phyloP scores from a whole-genome alignment of 30 jellyfish, hydroid and myxozoan species.

The Aurelia aurita region DNA sequence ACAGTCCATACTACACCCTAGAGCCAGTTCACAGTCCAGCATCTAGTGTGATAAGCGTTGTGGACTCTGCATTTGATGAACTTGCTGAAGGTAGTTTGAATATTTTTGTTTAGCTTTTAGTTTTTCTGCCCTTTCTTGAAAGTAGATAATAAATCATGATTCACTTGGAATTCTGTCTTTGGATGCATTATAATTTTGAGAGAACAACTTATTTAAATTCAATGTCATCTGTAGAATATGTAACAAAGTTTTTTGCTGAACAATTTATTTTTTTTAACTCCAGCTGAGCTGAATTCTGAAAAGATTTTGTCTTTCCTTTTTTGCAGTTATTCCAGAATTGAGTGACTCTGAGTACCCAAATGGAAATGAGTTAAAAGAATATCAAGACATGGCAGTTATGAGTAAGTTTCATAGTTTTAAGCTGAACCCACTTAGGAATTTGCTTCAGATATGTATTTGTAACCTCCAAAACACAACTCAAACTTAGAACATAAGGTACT shows the following conservation, averaged over 20 bases:
- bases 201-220: too few relatives aligned
- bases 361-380: conserved; percentile 9
- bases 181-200: too few relatives aligned
- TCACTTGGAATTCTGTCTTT: background rate
- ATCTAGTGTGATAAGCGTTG: conserved; percentile 36
- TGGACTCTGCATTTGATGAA: conserved; percentile 82
- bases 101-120: background rate
- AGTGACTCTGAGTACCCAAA: conserved; percentile 16
- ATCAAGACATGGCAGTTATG: conserved; percentile 20
- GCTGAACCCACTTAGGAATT: background rate
- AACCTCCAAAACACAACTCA: too few relatives aligned
- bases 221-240: too few relatives aligned
- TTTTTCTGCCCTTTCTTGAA: background rate
- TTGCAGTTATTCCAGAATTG: conserved; percentile 70
- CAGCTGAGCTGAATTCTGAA: too few relatives aligned
- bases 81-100: conserved; percentile 51
- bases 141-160: background rate
- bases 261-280: too few relatives aligned
- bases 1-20: background rate
- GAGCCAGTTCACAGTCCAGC: conserved; percentile 52
- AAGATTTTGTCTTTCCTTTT: background rate
- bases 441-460: background rate
- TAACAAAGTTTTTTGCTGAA: too few relatives aligned
- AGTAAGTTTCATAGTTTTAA: conserved; percentile 5
- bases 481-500: too few relatives aligned